Base-by-base conservation (phyloP, 2,888 invertebrate genomes). In the Drosophila mulleri region DNA sequence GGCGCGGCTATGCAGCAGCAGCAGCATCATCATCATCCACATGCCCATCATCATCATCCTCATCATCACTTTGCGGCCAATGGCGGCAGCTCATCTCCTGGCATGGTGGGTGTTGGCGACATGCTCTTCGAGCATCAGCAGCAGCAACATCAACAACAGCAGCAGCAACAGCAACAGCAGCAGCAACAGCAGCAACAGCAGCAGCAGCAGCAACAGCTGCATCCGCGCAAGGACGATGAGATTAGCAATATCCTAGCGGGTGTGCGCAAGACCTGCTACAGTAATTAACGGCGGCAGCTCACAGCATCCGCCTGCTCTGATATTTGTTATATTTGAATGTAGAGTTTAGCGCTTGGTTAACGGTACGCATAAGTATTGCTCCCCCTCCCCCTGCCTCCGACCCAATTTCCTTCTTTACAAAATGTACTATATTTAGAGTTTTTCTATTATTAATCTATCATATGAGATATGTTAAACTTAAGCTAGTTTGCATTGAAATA, bases 171-270 rank as follows among this genome's bases (percentile, higher is more conserved):
- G 9, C 95, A 62, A 3, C 78, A 94, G 47, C 93, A 93, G 26
- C 82, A 78, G 32, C 88, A 67, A 1, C 79, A 94, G 45, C 93
- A 93, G 35, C 82, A 79, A 50, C 88, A 86, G 11, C 95, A 94
- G 50, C 93, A 93, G 35, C 83, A 44, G 7, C 57, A 57, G 11
- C 95, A 67, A 12, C 80, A 94, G 53, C 93, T 93, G 50, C 83
- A 76, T 59, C 88, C 80, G n/a, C 95, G 96, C 82, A 95, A 95
- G 60, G 97, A 97, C 78, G 97, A 97, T 76, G 97, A 97, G 91
- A 97, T 97, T 93, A 97, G 97, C 94, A 97, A 97, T 84, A 97
- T 97, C 88, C 94, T 97, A 74, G 97, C 97, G 6, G 97, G 97
- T 74, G 97, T 97, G 54, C 94, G 97, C 78, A 97, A 97, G 92